Conservation (phyloP, 2,888 invertebrate species). For the Agonopterix subpropinquella region DNA sequence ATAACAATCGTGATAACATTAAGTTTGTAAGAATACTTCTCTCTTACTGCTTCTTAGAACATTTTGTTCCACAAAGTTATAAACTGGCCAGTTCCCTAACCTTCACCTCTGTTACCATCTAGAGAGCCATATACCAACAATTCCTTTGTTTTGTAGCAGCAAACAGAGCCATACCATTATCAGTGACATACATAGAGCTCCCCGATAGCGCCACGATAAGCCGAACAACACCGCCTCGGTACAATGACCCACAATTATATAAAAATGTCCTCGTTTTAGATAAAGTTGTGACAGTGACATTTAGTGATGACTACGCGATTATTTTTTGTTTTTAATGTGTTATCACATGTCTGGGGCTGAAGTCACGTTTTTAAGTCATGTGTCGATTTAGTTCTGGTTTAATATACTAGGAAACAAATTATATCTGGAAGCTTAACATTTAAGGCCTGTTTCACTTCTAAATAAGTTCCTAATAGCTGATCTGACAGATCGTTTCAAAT, state of each 20-base stretch:
- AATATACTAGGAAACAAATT: too few species aligned
- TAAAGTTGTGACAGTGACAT: conserved; percentile 69
- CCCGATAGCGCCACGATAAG: conserved; percentile 63
- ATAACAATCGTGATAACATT: too few species aligned
- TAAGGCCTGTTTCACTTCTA: too few species aligned
- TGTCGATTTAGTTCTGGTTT: too few species aligned
- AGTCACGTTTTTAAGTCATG: too few species aligned
- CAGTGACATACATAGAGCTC: conserved; percentile 64
- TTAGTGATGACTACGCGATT: conserved; percentile 33
- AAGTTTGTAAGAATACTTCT: too few species aligned
- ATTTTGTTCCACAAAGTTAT: not conserved
- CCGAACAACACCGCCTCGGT: conserved; percentile 67
- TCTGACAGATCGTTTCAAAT: too few species aligned
- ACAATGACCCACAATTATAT: conserved; percentile 75
- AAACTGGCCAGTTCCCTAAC: not conserved
- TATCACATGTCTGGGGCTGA: too few species aligned
- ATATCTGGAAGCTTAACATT: too few species aligned
- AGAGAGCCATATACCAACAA: not conserved
- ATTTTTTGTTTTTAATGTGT: too few species aligned
- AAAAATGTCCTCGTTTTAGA: conserved; percentile 68
- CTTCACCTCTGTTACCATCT: conserved; percentile 6
- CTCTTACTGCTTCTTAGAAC: not conserved
- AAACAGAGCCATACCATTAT: conserved; percentile 51
- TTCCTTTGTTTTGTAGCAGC: conserved; percentile 39
- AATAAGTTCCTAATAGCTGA: too few species aligned